phyloP scores from a whole-genome alignment of 2,113 vertebrate species.

The Tragelaphus strepsiceros region DNA sequence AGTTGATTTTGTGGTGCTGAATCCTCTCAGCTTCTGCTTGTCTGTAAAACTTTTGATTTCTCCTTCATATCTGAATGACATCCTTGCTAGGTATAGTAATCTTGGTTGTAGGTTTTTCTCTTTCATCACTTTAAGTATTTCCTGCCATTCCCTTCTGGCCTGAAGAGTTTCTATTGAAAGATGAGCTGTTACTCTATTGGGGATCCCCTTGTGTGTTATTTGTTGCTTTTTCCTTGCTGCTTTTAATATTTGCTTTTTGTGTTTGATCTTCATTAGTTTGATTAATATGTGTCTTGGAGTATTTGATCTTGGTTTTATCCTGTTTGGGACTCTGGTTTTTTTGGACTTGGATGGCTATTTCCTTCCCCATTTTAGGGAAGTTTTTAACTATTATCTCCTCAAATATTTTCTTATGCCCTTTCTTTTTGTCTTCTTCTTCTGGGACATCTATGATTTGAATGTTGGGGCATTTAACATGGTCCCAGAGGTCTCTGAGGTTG shows the following conservation, averaged over 20 bases:
- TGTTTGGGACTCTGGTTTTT: background rate
- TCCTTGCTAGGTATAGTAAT: background rate
- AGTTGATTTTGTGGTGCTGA: background rate
- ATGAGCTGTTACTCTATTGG: background rate
- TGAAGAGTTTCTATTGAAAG: background rate
- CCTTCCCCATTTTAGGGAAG: background rate
- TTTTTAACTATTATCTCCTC: background rate
- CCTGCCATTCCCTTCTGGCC: background rate
- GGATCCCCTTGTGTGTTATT: background rate
- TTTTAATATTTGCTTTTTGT: background rate
- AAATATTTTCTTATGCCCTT: background rate
- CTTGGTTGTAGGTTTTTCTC: background rate
- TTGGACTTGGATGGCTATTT: background rate
- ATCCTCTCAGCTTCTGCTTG: background rate
- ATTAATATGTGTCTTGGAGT: background rate
- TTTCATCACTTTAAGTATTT: background rate
- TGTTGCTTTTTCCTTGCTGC: background rate
- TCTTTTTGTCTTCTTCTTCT: background rate
- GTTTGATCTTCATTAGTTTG: background rate
- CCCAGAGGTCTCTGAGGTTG: background rate
- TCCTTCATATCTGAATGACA: background rate
- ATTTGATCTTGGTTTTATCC: background rate
- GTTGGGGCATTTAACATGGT: background rate
- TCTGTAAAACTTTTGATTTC: background rate
- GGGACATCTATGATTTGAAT: background rate